A percentile compares a stretch with the other conserved stretches of the same genome.
Evolutionary conservation across 2,113 vertebrate genomes (phyloP).

Genomic region (Tupaia tana): DNA sequence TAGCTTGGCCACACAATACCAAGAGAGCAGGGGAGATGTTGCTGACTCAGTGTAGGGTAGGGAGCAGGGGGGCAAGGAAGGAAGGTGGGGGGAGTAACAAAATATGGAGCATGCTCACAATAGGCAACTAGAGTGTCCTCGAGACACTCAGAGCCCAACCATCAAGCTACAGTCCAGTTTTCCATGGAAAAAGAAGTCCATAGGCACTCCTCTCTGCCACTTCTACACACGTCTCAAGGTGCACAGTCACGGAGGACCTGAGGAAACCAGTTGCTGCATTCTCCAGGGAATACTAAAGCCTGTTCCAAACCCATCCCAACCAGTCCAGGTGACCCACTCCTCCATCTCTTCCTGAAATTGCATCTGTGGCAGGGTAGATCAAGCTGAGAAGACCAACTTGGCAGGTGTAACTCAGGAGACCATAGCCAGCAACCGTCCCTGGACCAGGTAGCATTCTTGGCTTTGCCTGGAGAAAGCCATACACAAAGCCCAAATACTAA

Average conservation of each 20-base stretch:
- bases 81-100: not conserved
- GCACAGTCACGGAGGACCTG: not conserved
- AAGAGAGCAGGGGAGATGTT: not conserved
- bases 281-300: not conserved
- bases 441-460: not conserved
- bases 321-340: not conserved
- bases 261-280: not conserved
- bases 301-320: not conserved
- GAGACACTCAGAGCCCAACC: not conserved
- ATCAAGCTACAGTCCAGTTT: not conserved
- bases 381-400: not conserved
- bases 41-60: conserved; percentile 56
- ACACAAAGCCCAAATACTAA: not conserved
- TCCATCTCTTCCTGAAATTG: not conserved
- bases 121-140: not conserved
- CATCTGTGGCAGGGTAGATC: not conserved
- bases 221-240: not conserved
- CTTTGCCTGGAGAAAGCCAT: conserved; percentile 30
- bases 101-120: not conserved
- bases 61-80: not conserved
- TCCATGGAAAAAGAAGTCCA: not conserved
- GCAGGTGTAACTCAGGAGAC: not conserved
- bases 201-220: not conserved
- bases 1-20: not conserved
- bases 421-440: not conserved